phyloP scores from a whole-genome alignment of 2,113 vertebrate genomes.

The Saimiri boliviensis region DNA sequence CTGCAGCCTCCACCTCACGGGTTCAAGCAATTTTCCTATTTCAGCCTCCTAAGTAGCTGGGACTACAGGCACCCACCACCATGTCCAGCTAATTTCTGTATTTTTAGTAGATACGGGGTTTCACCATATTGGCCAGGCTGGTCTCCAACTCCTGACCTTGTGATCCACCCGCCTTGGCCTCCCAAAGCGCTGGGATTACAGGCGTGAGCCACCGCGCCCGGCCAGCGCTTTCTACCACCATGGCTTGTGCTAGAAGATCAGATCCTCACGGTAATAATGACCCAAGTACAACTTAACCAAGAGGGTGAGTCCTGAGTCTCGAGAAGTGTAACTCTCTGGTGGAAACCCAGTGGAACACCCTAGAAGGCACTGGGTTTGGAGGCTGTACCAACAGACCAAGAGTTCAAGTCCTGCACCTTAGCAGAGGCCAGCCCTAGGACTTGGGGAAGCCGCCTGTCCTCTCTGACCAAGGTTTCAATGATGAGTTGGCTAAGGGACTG shows the following conservation, averaged over 20 bases:
- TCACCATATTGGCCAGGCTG: no score
- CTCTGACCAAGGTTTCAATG: background rate
- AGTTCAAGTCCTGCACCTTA: background rate
- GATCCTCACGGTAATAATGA: background rate
- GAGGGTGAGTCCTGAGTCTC: background rate
- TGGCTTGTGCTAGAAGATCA: background rate
- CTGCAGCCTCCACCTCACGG: no score
- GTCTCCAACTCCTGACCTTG: no score
- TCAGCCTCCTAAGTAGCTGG: no score
- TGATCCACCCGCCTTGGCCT: no score
- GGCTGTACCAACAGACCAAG: fast-evolving
- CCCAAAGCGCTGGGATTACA: no score
- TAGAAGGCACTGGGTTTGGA: background rate
- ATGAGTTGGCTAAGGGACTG: fast-evolving
- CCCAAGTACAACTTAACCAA: background rate
- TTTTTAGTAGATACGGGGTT: no score
- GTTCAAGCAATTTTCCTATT: no score
- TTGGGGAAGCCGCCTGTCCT: fast-evolving
- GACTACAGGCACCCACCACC: no score
- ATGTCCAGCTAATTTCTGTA: no score
- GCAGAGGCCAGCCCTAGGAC: background rate
- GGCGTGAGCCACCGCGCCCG: no score
- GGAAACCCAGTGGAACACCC: fast-evolving
- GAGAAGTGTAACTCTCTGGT: fast-evolving
- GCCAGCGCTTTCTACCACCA: background rate